Percentiles rank a stretch among this genome's conserved stretches.
phyloP scores from a whole-genome alignment of 2,888 invertebrate species.

The Coelopa pilipes region DNA sequence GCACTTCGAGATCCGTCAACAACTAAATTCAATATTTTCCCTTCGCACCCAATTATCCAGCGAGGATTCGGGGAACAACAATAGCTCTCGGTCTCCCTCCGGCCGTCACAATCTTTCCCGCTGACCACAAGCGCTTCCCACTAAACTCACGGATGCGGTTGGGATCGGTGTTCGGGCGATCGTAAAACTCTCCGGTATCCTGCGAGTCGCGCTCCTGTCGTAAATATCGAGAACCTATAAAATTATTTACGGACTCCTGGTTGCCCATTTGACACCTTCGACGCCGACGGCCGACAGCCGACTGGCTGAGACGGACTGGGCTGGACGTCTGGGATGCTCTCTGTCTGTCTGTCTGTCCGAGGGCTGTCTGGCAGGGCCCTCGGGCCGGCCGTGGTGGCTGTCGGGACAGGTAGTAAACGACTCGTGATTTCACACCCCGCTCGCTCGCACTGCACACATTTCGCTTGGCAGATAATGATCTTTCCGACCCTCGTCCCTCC shows the following conservation, averaged over 20 bases:
- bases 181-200: constrained; percentile 12
- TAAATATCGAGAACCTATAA: constrained; percentile 5
- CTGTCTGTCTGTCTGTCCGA: too few relatives aligned
- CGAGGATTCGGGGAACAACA: too few relatives aligned
- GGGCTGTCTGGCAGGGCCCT: too few relatives aligned
- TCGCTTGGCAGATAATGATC: constrained; percentile 30
- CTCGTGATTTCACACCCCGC: constrained; percentile 44
- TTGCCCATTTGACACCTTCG: constrained; percentile 31
- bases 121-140: neutral
- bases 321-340: too few relatives aligned
- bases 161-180: constrained; percentile 1
- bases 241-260: constrained; percentile 50
- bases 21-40: constrained; percentile 4
- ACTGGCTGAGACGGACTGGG: too few relatives aligned
- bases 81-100: neutral
- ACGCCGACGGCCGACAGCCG: neutral
- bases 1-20: neutral
- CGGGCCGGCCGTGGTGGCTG: too few relatives aligned
- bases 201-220: neutral
- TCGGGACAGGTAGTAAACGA: constrained; percentile 56
- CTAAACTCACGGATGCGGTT: constrained; percentile 21
- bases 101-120: neutral
- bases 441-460: constrained; percentile 40
- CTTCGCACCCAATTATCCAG: neutral
- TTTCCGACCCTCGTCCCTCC: neutral